Evolutionary conservation across 2,888 invertebrate genomes (phyloP), one percentile per base, ranked within the genome.

Genomic region (Coleophora flavipennella): DNA sequence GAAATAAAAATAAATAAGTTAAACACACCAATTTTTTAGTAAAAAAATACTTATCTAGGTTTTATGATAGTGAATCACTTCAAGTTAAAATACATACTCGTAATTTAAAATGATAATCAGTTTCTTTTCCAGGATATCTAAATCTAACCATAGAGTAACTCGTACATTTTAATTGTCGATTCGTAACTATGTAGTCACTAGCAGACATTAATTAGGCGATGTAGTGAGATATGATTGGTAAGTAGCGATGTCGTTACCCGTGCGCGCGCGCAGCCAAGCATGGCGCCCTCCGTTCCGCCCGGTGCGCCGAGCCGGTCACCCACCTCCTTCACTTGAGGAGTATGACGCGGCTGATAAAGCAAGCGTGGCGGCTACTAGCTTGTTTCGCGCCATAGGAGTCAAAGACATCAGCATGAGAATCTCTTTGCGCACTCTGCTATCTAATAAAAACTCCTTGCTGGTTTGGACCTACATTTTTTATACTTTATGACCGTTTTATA

Each of bases 141-240:
- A 3, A 25, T 43, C 12, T 33, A 47, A 49, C 42, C 47, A 11
- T 13, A 13, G 27, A 27, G 11, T 13, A 8, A 10, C 13, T 13
- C 27, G 13, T 8, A n/a, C 14, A 35, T 35, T 12, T 34, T 34
- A 12, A 10, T 36, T 14, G 29, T 29, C 29, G 10, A 14, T 28
- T 11, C n/a, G n/a, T n/a, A n/a, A n/a, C n/a, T n/a, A n/a, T n/a
- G n/a, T n/a, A 39, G 45, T 43, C 36, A 31, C 37, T 20, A 6
- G 20, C 20, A 4, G 20, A 20, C 20, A 4, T 20, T 41, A 42
- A 48, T 42, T 46, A 49, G 42, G 36, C 31, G 49, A 41, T 45
- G 36, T 52, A 67, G 80, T 80, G 80, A 78, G 77, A 79, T 80
- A 80, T 80, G 79, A 73, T 67, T 69, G 72, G 48, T 48, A 66